These are phyloP conservation scores for Apaloderma vittatum DNA, from an alignment of 2,113 vertebrate genomes.

Conservation along the genomic window DNA sequence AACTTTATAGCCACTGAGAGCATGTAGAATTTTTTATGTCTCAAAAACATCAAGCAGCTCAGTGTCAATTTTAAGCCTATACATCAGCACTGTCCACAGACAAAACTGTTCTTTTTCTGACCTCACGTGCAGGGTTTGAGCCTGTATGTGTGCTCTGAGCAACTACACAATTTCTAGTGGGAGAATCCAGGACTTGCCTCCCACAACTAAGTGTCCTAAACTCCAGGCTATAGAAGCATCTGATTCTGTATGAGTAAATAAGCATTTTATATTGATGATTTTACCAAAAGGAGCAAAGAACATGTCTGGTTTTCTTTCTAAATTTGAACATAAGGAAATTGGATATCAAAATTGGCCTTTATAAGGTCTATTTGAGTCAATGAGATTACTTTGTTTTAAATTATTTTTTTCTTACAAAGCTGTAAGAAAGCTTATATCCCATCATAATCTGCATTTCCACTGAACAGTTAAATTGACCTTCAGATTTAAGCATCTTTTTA, in stretches of 20 bases:
- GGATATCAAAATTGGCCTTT: not conserved
- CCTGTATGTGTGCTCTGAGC: not conserved
- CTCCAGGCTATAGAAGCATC: not conserved
- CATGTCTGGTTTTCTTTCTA: not conserved
- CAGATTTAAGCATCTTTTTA: not conserved
- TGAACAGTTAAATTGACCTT: not conserved
- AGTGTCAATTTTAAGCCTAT: not conserved
- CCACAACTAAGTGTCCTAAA: not conserved
- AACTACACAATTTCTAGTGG: not conserved
- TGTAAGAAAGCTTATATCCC: not conserved
- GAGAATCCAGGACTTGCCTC: not conserved
- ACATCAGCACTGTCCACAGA: not conserved
- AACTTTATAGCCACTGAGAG: not conserved
- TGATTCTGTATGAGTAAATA: not conserved
- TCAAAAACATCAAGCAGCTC: not conserved
- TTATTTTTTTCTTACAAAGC: not conserved
- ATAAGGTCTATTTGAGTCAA: not conserved
- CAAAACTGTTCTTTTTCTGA: not conserved
- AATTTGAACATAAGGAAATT: not conserved
- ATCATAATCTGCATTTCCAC: not conserved
- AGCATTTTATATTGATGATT: not conserved
- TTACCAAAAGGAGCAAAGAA: not conserved
- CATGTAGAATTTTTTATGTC: not conserved
- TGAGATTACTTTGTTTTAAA: not conserved
- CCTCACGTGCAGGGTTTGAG: not conserved